phyloP scores from a whole-genome alignment of 2,113 vertebrate species.

The Ceuthmochares aereus region DNA sequence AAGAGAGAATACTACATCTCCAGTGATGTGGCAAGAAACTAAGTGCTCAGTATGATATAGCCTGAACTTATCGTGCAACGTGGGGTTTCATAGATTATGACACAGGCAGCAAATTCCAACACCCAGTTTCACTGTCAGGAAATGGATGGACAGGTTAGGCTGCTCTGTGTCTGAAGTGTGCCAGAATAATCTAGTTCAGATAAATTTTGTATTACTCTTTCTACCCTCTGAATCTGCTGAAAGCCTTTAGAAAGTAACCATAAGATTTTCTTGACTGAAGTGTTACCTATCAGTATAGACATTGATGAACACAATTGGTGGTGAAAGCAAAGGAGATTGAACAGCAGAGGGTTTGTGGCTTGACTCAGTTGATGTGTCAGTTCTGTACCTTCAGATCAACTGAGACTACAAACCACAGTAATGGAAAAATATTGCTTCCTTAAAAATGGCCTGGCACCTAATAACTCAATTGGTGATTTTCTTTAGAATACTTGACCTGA shows the following conservation, averaged over 20 bases:
- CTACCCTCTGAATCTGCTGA: not conserved
- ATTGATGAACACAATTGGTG: not conserved
- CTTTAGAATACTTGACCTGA: not conserved
- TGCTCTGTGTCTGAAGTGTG: not conserved
- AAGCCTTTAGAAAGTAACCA: not conserved
- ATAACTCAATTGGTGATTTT: not conserved
- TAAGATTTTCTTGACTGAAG: not conserved
- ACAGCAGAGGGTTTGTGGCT: accelerated
- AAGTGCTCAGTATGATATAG: not conserved
- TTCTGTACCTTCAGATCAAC: not conserved
- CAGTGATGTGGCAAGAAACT: not conserved
- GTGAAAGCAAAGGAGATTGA: not conserved
- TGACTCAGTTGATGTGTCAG: not conserved
- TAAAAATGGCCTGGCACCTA: not conserved
- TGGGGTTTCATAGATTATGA: accelerated
- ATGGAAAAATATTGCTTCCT: not conserved
- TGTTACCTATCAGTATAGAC: not conserved
- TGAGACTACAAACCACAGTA: not conserved
- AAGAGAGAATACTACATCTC: accelerated
- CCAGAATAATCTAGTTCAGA: not conserved
- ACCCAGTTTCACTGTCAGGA: not conserved
- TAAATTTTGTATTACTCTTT: not conserved
- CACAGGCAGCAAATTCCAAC: not conserved
- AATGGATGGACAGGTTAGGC: not conserved
- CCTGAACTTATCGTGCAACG: accelerated